These are phyloP conservation scores for Leptopilina boulardi DNA, from an alignment of 1,140 invertebrate species.

Conservation along the genomic window DNA sequence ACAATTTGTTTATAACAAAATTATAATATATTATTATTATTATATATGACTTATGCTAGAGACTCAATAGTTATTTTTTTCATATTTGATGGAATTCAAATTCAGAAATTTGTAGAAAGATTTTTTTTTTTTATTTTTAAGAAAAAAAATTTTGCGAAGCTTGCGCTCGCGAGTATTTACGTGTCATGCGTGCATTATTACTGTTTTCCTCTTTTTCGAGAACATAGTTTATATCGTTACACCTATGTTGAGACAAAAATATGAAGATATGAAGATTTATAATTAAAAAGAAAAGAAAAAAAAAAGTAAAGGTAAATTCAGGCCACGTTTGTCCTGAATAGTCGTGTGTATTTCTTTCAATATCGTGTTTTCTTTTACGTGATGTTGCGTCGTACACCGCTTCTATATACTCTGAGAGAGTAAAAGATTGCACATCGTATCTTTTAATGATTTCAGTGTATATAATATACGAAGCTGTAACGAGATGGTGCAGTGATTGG, in stretches of 20 bases:
- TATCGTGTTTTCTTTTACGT: conserved; percentile 30
- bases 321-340: conserved; percentile 19
- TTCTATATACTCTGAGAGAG: neutral
- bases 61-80: too few species aligned
- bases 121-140: too few species aligned
- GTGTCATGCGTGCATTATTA: too few species aligned
- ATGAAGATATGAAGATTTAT: neutral
- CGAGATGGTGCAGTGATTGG: conserved; percentile 37
- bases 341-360: neutral
- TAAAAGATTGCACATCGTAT: conserved; percentile 6
- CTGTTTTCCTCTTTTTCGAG: too few species aligned
- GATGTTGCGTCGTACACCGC: neutral
- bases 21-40: too few species aligned
- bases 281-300: neutral
- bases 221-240: too few species aligned
- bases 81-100: too few species aligned
- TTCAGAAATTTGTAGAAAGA: too few species aligned
- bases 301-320: conserved; percentile 26
- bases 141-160: too few species aligned
- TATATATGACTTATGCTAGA: too few species aligned
- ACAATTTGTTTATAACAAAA: too few species aligned
- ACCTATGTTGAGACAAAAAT: conserved; percentile 3
- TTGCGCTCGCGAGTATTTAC: too few species aligned
- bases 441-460: conserved; percentile 9
- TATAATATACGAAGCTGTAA: conserved; percentile 26